Conservation (phyloP, 2,113 vertebrate species). For the Corythoichthys intestinalis region DNA sequence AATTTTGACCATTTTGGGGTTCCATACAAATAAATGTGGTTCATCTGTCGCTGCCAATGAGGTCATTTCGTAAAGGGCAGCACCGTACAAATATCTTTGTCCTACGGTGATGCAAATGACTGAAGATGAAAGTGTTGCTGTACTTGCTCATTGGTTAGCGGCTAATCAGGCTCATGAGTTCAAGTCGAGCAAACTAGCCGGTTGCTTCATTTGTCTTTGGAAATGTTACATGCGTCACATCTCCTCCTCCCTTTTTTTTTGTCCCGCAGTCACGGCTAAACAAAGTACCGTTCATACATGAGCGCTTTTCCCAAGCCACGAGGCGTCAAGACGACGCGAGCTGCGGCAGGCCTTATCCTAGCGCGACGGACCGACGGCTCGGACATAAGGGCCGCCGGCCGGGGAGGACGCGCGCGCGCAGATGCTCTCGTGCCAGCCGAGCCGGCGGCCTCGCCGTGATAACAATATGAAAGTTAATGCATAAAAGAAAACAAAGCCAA, state of each 20-base stretch:
- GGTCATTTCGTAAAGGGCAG: too few species aligned
- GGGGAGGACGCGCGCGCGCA: conserved; percentile 58
- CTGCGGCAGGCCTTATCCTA: conserved; percentile 40
- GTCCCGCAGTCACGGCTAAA: conserved; percentile 64
- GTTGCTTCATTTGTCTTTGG: conserved; percentile 5
- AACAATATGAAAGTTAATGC: conserved; percentile 27
- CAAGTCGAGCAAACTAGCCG: background rate
- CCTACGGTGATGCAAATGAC: background rate
- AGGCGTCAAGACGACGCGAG: conserved; percentile 57
- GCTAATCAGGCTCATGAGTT: background rate
- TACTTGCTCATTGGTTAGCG: background rate
- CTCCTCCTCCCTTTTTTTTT: conserved; percentile 33
- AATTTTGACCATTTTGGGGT: too few species aligned
- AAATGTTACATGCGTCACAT: conserved; percentile 29
- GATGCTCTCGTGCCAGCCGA: conserved; percentile 58
- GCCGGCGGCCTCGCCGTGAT: conserved; percentile 33
- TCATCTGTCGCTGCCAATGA: too few species aligned
- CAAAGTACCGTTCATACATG: conserved; percentile 72
- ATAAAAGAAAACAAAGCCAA: conserved; percentile 22
- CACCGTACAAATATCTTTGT: too few species aligned
- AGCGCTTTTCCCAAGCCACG: conserved; percentile 65
- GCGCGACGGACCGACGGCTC: conserved; percentile 36
- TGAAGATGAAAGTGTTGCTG: background rate
- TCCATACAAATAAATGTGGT: too few species aligned
- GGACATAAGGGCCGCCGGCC: conserved; percentile 14